Conservation (phyloP, 2,113 vertebrate genomes). For the Diphyllodes magnificus region DNA sequence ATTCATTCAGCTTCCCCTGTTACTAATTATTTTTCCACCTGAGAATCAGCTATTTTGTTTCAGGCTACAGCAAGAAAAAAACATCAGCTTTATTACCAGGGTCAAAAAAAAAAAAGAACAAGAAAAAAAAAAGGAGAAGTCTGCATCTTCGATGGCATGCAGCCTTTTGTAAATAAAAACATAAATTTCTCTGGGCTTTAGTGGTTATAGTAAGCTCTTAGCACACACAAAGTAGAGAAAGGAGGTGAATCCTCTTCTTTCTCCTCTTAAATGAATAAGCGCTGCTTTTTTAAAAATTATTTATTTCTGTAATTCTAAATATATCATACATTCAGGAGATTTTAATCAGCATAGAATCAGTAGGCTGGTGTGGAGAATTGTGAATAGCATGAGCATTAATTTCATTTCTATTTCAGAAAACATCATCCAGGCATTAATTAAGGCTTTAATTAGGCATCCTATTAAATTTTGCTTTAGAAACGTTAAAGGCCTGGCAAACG, state of each 20-base stretch:
- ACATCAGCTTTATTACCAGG: neutral
- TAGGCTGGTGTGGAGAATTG: neutral
- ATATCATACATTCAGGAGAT: neutral
- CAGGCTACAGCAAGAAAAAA: constrained; percentile 3
- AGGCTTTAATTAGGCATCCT: neutral
- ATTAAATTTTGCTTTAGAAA: constrained; percentile 8
- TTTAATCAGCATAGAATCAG: neutral
- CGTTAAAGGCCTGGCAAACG: neutral
- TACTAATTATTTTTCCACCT: constrained; percentile 61
- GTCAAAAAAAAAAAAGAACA: neutral
- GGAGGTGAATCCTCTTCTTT: neutral
- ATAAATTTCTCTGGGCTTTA: neutral
- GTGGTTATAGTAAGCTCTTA: neutral
- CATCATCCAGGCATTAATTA: neutral
- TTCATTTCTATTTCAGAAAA: neutral
- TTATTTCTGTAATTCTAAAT: neutral
- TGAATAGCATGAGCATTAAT: neutral
- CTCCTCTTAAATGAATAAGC: neutral
- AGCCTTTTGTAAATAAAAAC: neutral
- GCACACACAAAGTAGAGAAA: neutral
- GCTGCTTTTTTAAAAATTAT: neutral
- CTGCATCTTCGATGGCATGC: neutral
- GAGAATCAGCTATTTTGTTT: constrained; percentile 50
- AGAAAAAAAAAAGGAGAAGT: neutral
- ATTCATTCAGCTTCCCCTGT: constrained; percentile 33